Evolutionary conservation across 1,140 invertebrate genomes (phyloP).

Genomic region (Atta texana): DNA sequence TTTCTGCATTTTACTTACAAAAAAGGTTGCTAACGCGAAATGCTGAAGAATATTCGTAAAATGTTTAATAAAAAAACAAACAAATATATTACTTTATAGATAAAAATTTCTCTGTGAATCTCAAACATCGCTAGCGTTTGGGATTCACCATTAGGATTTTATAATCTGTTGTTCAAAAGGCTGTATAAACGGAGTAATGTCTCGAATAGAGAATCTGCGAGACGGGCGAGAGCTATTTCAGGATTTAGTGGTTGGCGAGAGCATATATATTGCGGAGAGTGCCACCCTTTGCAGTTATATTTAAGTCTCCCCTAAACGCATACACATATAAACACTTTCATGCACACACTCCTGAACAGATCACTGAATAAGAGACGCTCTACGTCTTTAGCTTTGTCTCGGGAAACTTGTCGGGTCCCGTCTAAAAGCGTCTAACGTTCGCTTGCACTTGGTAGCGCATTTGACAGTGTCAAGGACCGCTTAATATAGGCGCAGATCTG

Average conservation of each 20-base stretch:
- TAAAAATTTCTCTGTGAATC: background rate
- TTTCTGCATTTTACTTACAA: background rate
- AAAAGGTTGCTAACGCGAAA: background rate
- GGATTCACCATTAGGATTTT: constrained; percentile 10
- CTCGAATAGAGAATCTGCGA: constrained; percentile 27
- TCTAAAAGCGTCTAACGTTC: constrained; percentile 69
- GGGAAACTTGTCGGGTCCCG: constrained; percentile 38
- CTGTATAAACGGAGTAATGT: constrained; percentile 50
- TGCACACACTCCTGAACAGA: constrained; percentile 20
- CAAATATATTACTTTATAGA: background rate
- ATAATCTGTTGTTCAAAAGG: constrained; percentile 58
- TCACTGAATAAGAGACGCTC: constrained; percentile 62
- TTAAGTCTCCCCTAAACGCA: constrained; percentile 71
- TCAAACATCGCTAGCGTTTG: background rate
- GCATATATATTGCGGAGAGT: constrained; percentile 53
- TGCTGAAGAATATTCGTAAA: background rate
- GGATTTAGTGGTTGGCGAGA: constrained; percentile 57
- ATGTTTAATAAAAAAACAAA: constrained; percentile 16
- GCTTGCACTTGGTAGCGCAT: constrained; percentile 58
- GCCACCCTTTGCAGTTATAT: constrained; percentile 78
- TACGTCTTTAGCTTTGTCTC: constrained; percentile 74
- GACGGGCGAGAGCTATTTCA: constrained; percentile 67
- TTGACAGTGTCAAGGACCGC: constrained; percentile 76
- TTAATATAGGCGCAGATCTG: constrained; percentile 71
- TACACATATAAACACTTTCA: background rate